Evolutionary conservation across 2,113 vertebrate genomes (phyloP).

Genomic region (Ifrita kowaldi): DNA sequence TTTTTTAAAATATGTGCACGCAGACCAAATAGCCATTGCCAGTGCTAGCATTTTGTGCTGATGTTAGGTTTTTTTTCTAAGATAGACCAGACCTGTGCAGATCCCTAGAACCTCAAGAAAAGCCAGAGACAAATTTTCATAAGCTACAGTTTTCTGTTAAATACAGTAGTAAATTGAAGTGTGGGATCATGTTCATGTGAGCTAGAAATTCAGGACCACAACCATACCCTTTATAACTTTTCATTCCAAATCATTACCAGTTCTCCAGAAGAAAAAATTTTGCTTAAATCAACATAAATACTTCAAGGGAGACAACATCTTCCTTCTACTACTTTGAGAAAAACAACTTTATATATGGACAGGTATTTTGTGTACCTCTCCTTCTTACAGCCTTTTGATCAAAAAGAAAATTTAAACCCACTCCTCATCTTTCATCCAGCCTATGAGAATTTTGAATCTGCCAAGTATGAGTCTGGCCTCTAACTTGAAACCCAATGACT

Average conservation of each 20-base stretch:
- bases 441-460: neutral
- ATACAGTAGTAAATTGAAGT: neutral
- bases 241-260: neutral
- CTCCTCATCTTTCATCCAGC: neutral
- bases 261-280: neutral
- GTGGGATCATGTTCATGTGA: neutral
- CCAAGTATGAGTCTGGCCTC: neutral
- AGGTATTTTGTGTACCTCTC: neutral
- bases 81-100: neutral
- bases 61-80: neutral
- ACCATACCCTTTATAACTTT: rapidly evolving
- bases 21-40: neutral
- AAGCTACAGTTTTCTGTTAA: neutral
- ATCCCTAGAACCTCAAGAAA: neutral
- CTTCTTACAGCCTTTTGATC: neutral
- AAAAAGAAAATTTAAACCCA: neutral
- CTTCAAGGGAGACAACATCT: neutral
- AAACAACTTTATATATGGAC: neutral
- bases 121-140: neutral
- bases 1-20: neutral
- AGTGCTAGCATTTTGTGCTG: neutral
- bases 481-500: neutral
- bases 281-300: neutral
- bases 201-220: neutral
- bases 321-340: neutral